Evolutionary conservation across 2,888 invertebrate genomes (phyloP), one percentile per base, ranked within the genome.

Genomic region (Phyllotreta striolata): DNA sequence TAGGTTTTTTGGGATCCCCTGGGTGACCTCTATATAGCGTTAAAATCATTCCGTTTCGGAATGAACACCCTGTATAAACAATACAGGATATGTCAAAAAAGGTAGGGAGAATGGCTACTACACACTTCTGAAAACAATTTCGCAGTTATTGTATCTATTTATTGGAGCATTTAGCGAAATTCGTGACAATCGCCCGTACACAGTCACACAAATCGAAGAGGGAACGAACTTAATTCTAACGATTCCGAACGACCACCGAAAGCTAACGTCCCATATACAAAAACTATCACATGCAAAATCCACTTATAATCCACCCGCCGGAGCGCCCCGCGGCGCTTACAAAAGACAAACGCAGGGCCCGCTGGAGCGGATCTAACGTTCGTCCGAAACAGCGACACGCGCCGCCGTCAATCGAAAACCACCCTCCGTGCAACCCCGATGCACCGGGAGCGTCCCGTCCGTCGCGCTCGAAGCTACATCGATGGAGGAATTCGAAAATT

Each of bases 371-470:
- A 67, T 68, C 71, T 70, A 70, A 69, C 66, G 67, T 69, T 63
- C 62, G 66, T 57, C 64, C 61, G 67, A 62, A 67, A 70, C 68
- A 69, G 68, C 68, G 55, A 55, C 62, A 59, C 61, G 67, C 57
- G 63, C 63, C 64, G 54, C 55, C 49, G 63, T 66, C 72, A 65
- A 72, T 70, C 62, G 64, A 70, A 69, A 70, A 66, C 73, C 76
- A 76, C 76, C 76, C 76, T 75, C 76, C 74, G 72, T 76, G 75
- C 74, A 76, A 76, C 76, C 76, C 76, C 73, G 69, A 66, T 24
- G 2, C 24, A n/a, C 24, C 24, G 24, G 24, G 24, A n/a, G n/a
- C n/a, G n/a, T n/a, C n/a, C n/a, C n/a, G n/a, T n/a, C n/a, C n/a
- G n/a, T n/a, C n/a, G n/a, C n/a, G n/a, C n/a, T n/a, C n/a, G n/a